Conservation (phyloP, 2,113 vertebrate genomes). For the Montifringilla adamsi region DNA sequence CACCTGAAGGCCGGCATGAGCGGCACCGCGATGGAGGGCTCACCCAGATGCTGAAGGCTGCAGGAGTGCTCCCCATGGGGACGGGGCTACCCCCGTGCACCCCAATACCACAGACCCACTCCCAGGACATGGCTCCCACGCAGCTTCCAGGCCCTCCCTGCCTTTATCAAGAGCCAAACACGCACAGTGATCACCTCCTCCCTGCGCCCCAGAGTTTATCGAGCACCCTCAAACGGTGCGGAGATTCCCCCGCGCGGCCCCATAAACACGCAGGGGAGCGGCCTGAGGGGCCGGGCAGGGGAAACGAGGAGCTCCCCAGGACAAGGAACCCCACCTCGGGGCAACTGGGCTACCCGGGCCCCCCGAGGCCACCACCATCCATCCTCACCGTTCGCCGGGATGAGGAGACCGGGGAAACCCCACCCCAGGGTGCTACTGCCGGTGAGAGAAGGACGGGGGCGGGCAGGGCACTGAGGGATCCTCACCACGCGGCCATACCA, state of each 20-base stretch:
- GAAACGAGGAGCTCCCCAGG: not conserved
- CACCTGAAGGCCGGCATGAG: rapidly evolving
- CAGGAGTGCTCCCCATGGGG: too few species aligned
- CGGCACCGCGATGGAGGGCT: rapidly evolving
- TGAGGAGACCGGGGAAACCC: not conserved
- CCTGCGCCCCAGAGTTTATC: not conserved
- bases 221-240: not conserved
- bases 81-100: rapidly evolving
- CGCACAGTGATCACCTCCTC: not conserved
- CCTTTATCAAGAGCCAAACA: not conserved
- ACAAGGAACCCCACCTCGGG: not conserved
- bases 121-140: not conserved
- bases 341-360: not conserved
- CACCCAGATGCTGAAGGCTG: not conserved
- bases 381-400: not conserved
- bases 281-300: not conserved
- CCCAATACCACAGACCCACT: not conserved
- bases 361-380: not conserved
- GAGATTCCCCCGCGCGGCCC: not conserved
- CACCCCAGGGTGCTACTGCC: not conserved
- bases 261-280: not conserved
- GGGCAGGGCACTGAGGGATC: not conserved
- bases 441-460: too few species aligned
- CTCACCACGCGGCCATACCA: not conserved
- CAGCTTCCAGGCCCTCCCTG: not conserved